These are phyloP conservation scores for Diadophis punctatus DNA, from an alignment of 2,113 vertebrate genomes.

Conservation along the genomic window DNA sequence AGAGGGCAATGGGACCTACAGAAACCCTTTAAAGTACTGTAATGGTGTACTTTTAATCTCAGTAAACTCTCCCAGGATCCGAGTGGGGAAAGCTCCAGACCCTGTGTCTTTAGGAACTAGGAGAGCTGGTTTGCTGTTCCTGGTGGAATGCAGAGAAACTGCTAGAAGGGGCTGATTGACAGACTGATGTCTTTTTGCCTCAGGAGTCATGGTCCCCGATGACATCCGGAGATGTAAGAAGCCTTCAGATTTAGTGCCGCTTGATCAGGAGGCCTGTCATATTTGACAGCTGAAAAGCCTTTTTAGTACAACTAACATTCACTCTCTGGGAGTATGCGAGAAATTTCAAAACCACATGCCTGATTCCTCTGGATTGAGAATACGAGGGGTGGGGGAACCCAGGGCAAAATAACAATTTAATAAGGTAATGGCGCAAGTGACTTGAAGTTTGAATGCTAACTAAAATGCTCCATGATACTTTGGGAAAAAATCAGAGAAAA, in stretches of 20 bases:
- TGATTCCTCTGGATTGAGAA: neutral
- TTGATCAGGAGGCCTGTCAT: neutral
- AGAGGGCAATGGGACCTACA: neutral
- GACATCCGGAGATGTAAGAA: neutral
- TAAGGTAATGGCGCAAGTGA: neutral
- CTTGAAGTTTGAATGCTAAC: neutral
- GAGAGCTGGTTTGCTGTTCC: neutral
- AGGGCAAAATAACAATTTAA: neutral
- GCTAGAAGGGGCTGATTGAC: conserved; percentile 11
- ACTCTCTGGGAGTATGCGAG: neutral
- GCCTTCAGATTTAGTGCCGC: neutral
- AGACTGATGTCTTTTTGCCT: conserved; percentile 1
- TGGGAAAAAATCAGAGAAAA: neutral
- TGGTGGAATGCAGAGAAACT: neutral
- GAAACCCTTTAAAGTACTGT: neutral
- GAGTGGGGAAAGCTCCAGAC: neutral
- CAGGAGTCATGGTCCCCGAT: neutral
- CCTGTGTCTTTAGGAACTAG: neutral
- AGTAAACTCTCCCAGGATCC: neutral
- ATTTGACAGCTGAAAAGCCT: conserved; percentile 12
- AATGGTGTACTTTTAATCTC: neutral
- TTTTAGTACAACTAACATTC: neutral
- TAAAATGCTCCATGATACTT: neutral
- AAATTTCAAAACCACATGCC: neutral
- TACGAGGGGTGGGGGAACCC: accelerated